Evolutionary conservation across 1,140 invertebrate genomes (phyloP), one percentile per base, ranked within the genome.

Genomic region (Drosophila saltans): DNA sequence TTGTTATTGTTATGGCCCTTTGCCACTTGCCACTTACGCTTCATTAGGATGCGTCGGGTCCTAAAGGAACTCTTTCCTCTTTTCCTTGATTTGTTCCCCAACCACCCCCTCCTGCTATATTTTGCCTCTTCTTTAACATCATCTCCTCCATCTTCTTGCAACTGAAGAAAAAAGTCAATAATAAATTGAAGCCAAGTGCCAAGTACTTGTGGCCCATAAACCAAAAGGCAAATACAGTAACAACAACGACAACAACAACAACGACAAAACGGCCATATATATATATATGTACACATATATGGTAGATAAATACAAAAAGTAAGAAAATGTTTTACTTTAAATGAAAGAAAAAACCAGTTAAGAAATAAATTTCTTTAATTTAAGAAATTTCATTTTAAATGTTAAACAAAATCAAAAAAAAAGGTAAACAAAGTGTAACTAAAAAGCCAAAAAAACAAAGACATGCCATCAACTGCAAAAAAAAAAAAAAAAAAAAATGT

Each of bases 11-110:
- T 80, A 72, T 80, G 81, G 66, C 60, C 59, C 62, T 59, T 88
- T 88, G 79, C 61, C 72, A 66, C 80, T 82, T 89, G 80, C 76
- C 83, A 89, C 84, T 88, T 88, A 89, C 80, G 84, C 80, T 81
- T 88, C 83, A 88, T 88, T 89, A 89, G 83, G 77, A 88, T 89
- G 84, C 84, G 80, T 83, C 10, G 45, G 45, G 45, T 52, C 45
- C 80, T 89, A 83, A 78, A 74, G 45, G 75, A 78, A 82, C 83
- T 89, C 70, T 89, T 89, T 77, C 80, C 83, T 52, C 45, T 26
- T 52, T 52, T 52, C 21, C 45, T 26, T 48, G 6, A 2, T 24
- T 21, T 48, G 16, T 5, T 48, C 6, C 43, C 7, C 4, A 30
- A 0, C 28, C 28, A 30, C 28, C 28, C 28, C 28, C 2, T 4